Conservation (phyloP, 2,888 invertebrate species). For the Campoplex capitator region DNA sequence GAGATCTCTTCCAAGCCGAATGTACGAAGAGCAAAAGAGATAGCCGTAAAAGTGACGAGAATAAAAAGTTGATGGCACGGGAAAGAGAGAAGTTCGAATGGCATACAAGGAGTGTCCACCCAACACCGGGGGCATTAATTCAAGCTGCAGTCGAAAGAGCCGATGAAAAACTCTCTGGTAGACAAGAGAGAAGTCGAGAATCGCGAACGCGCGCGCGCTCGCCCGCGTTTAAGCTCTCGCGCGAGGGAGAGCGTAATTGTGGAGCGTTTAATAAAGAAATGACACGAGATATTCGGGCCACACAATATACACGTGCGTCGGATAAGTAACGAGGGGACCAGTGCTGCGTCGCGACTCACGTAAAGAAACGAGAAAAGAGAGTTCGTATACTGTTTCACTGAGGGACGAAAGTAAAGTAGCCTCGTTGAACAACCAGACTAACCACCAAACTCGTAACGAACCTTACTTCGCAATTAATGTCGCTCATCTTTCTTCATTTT, state of each 20-base stretch:
- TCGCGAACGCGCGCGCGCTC: constrained; percentile 62
- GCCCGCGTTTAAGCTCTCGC: constrained; percentile 20
- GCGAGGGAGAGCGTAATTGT: constrained; percentile 72
- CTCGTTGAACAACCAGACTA: constrained; percentile 25
- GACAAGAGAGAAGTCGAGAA: constrained; percentile 64
- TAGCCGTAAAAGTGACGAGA: constrained; percentile 25
- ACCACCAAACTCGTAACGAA: constrained; percentile 57
- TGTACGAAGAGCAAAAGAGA: constrained; percentile 34
- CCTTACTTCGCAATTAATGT: constrained; percentile 70
- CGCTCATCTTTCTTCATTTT: constrained; percentile 63
- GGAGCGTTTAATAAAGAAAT: constrained; percentile 80
- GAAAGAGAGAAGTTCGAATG: constrained; percentile 42
- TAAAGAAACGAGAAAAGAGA: constrained; percentile 49
- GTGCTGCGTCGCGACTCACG: constrained; percentile 32
- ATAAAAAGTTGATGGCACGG: constrained; percentile 31
- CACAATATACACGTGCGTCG: constrained; percentile 71
- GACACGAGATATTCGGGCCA: constrained; percentile 79
- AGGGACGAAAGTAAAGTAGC: constrained; percentile 60
- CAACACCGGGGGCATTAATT: constrained; percentile 72
- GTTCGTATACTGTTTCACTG: not conserved
- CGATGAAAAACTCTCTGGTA: constrained; percentile 65
- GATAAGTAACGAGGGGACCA: constrained; percentile 64
- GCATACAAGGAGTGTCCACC: constrained; percentile 52
- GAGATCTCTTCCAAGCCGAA: constrained; percentile 22
- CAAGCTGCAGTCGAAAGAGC: constrained; percentile 52